Conservation (phyloP, 2,797 vertebrate genomes). For the Enteromius treurensis region DNA sequence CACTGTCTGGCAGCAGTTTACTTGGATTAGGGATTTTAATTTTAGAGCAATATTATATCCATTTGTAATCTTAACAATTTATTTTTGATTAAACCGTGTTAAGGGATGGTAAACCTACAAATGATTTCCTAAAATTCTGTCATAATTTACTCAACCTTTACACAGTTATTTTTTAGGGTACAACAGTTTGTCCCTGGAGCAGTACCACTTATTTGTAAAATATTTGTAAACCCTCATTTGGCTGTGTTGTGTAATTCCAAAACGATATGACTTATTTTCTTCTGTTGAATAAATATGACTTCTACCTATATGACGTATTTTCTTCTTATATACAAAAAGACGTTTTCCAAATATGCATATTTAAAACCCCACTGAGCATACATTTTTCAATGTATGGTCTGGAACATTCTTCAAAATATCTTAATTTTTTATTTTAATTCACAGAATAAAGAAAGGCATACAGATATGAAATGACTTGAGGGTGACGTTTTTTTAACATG, state of each 20-base stretch:
- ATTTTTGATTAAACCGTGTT: not conserved
- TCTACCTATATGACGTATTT: not conserved
- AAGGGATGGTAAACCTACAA: not conserved
- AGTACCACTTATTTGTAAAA: no score
- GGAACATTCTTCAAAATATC: not conserved
- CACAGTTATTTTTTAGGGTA: no score
- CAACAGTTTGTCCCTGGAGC: no score
- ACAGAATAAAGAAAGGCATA: not conserved
- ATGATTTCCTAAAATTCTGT: not conserved
- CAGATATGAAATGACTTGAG: not conserved
- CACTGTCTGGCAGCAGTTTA: conserved; percentile 7
- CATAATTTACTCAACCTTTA: not conserved
- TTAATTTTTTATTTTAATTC: not conserved
- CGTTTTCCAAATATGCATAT: no score
- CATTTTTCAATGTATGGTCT: not conserved
- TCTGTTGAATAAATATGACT: not conserved
- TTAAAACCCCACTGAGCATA: not conserved
- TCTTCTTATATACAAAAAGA: no score
- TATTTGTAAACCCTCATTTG: no score
- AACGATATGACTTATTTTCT: not conserved
- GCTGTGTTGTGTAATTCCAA: not conserved
- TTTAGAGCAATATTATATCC: not conserved
- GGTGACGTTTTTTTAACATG: not conserved
- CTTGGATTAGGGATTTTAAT: not conserved
- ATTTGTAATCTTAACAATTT: not conserved